These are phyloP conservation scores for Gonatopus flavifemur DNA, from an alignment of 1,140 invertebrate genomes.

Conservation along the genomic window DNA sequence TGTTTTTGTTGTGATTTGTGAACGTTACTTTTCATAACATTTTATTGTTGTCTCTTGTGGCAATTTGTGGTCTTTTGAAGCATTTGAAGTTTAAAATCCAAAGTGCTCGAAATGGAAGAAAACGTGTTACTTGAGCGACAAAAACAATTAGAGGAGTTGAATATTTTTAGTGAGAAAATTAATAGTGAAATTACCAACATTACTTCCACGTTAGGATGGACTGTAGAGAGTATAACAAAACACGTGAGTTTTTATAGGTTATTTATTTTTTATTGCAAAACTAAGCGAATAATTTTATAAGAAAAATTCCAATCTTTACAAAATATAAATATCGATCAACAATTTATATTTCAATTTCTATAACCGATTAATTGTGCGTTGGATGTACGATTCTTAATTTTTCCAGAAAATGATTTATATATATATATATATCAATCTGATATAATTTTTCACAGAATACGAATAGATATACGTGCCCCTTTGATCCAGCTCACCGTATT, in stretches of 20 bases:
- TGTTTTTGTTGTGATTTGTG: too few relatives aligned
- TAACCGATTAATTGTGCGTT: too few relatives aligned
- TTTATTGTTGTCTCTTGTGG: too few relatives aligned
- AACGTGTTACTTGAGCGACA: slow-evolving; percentile 13
- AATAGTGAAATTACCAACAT: slow-evolving; percentile 23
- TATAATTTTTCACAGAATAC: slow-evolving; percentile 23
- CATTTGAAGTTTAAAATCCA: too few relatives aligned
- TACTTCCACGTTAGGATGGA: slow-evolving; percentile 25
- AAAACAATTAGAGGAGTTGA: slow-evolving; percentile 21
- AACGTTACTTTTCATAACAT: too few relatives aligned
- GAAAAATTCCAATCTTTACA: too few relatives aligned
- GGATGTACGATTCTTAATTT: too few relatives aligned
- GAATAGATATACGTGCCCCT: slow-evolving; percentile 48
- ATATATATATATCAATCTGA: neutral
- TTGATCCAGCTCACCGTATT: slow-evolving; percentile 54
- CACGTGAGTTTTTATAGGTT: slow-evolving; percentile 35
- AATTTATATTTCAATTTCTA: too few relatives aligned
- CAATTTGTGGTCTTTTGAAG: too few relatives aligned
- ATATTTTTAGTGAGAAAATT: slow-evolving; percentile 20
- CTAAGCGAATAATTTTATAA: too few relatives aligned
- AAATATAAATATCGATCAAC: neutral
- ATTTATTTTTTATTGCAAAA: too few relatives aligned
- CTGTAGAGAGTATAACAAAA: slow-evolving; percentile 18
- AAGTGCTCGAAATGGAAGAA: slow-evolving; percentile 5
- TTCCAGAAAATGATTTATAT: too few relatives aligned